Conservation (phyloP, 2,888 invertebrate genomes). For the Anthoptus insignis region DNA sequence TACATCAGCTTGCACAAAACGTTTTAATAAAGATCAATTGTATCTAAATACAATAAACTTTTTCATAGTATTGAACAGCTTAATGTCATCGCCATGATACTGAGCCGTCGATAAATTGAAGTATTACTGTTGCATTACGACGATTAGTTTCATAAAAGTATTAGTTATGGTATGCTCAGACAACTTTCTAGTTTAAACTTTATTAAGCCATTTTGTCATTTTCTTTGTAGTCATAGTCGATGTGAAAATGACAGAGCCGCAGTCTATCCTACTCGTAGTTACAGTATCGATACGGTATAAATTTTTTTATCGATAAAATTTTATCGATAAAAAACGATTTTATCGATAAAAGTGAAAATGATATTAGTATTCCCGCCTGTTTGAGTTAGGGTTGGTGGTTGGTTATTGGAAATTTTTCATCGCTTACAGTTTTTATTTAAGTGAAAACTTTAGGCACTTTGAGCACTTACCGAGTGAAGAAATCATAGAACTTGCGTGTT, state of each 20-base stretch:
- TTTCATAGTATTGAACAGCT: background rate
- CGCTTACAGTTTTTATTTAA: too few species aligned
- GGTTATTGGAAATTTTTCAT: background rate
- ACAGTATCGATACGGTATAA: slow-evolving; percentile 65
- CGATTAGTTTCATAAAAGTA: slow-evolving; percentile 63
- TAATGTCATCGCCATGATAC: slow-evolving; percentile 9
- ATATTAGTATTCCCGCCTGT: slow-evolving; percentile 56
- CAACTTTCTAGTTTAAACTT: slow-evolving; percentile 73
- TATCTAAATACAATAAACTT: background rate
- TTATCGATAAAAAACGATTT: too few species aligned
- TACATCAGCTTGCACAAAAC: too few species aligned
- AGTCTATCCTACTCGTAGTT: slow-evolving; percentile 68
- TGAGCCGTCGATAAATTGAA: slow-evolving; percentile 18
- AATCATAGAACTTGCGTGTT: too few species aligned
- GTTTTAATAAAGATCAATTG: too few species aligned
- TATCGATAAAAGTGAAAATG: slow-evolving; percentile 75
- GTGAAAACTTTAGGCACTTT: too few species aligned
- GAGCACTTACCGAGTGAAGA: too few species aligned
- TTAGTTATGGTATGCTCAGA: slow-evolving; percentile 55
- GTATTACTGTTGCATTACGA: slow-evolving; percentile 1
- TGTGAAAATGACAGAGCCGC: slow-evolving; percentile 54
- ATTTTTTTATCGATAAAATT: too few species aligned
- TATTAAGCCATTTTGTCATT: slow-evolving; percentile 73
- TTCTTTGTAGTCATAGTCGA: slow-evolving; percentile 68
- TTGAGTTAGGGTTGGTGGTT: slow-evolving; percentile 24